phyloP scores from a whole-genome alignment of 2,797 vertebrate species.

The Epinephelus coioides region DNA sequence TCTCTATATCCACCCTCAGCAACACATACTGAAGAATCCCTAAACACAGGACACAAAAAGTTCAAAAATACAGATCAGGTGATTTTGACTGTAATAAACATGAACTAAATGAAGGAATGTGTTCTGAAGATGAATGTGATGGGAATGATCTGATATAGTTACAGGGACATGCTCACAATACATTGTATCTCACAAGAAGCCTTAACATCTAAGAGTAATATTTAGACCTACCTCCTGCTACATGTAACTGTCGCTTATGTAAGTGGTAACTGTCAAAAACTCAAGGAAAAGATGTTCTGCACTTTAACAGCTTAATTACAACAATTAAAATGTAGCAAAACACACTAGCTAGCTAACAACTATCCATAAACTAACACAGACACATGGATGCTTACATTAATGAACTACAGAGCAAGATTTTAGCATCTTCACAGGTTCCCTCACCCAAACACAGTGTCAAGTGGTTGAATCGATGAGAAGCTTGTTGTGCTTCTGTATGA shows the following conservation, averaged over 20 bases:
- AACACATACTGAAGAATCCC: not conserved
- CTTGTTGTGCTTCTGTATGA: not conserved
- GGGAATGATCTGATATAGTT: not conserved
- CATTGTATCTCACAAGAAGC: too few species aligned
- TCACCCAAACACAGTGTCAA: not conserved
- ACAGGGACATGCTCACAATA: too few species aligned
- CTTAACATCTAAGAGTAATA: too few species aligned
- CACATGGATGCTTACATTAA: not conserved
- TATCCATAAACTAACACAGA: not conserved
- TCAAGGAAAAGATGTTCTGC: too few species aligned
- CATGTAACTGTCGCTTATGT: too few species aligned
- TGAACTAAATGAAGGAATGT: not conserved
- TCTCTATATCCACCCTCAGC: slow-evolving; percentile 62
- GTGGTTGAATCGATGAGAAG: not conserved
- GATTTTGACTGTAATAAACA: not conserved
- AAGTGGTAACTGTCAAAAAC: too few species aligned
- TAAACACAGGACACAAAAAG: not conserved
- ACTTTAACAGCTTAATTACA: too few species aligned
- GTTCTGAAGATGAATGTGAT: not conserved
- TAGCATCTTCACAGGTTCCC: not conserved
- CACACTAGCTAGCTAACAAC: not conserved
- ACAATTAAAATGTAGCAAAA: not conserved
- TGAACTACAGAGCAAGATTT: not conserved
- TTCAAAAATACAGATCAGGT: not conserved
- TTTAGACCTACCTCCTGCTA: too few species aligned